Percentiles rank a stretch among this genome's conserved stretches.
These are phyloP conservation scores for Galerucella nymphaeae DNA, from an alignment of 2,888 invertebrate genomes.

Conservation along the genomic window DNA sequence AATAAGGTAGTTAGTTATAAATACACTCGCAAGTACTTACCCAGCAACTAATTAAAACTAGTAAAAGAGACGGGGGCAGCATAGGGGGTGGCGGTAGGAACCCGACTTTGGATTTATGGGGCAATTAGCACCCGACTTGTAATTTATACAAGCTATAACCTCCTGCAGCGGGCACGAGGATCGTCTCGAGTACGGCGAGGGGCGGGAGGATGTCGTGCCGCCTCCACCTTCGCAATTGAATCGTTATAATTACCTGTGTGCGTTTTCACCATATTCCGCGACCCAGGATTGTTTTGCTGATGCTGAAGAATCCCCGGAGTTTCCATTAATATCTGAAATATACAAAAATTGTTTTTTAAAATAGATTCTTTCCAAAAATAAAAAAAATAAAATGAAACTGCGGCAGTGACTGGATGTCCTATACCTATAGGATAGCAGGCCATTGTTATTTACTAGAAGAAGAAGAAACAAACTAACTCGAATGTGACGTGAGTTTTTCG, in stretches of 20 bases:
- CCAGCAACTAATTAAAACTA: constrained; percentile 58
- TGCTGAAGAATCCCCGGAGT: background rate
- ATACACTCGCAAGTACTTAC: constrained; percentile 49
- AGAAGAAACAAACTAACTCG: too few species aligned
- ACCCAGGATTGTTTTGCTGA: background rate
- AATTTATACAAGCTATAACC: constrained; percentile 58
- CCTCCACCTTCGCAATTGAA: constrained; percentile 50
- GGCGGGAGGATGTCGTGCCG: constrained; percentile 27
- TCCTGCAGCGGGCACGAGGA: constrained; percentile 51
- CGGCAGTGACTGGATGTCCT: too few species aligned
- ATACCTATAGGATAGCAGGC: too few species aligned
- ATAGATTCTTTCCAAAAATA: too few species aligned
- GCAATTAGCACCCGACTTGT: constrained; percentile 58
- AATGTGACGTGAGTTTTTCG: too few species aligned
- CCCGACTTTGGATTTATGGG: constrained; percentile 54
- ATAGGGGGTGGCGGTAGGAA: constrained; percentile 45
- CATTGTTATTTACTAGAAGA: too few species aligned
- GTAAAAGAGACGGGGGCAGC: constrained; percentile 53
- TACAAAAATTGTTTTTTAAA: too few species aligned
- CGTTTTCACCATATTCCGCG: constrained; percentile 19
- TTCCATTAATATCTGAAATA: background rate
- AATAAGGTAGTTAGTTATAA: constrained; percentile 50
- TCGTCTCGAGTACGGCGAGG: constrained; percentile 40
- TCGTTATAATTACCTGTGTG: constrained; percentile 53
- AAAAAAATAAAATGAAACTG: too few species aligned